Conservation (phyloP, 2,113 vertebrate genomes). For the Nematolebias whitei region DNA sequence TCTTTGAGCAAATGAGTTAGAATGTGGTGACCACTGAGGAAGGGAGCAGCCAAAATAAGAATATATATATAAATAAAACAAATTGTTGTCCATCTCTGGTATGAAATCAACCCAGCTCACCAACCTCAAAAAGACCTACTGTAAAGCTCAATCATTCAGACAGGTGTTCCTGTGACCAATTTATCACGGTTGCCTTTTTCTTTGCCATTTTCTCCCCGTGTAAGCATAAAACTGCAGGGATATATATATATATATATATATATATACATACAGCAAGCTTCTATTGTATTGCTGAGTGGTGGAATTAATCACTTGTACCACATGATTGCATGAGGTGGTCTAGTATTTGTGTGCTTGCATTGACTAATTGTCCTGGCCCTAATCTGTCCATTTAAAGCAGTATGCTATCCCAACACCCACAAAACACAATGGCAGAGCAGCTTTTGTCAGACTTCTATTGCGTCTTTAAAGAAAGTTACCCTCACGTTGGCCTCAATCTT, state of each 20-base stretch:
- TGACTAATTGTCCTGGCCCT: neutral
- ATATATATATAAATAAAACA: no score
- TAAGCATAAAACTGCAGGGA: neutral
- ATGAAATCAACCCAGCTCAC: neutral
- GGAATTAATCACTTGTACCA: neutral
- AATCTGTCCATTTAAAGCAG: slow-evolving; percentile 25
- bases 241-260: no score
- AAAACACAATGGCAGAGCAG: slow-evolving; percentile 5
- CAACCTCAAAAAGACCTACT: neutral
- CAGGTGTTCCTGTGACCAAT: neutral
- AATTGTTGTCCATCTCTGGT: neutral
- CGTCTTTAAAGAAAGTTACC: slow-evolving; percentile 39
- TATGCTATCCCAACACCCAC: slow-evolving; percentile 6
- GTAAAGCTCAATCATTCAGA: neutral
- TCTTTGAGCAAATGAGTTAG: no score
- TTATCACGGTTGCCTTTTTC: neutral
- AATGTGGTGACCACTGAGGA: no score
- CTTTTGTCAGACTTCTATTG: slow-evolving; percentile 30
- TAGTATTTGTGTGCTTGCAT: neutral
- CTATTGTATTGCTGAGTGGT: neutral
- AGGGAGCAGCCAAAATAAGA: no score
- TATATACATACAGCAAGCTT: neutral
- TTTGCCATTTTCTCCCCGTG: neutral
- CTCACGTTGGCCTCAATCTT: slow-evolving; percentile 34
- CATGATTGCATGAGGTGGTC: neutral